Conservation (phyloP, 1,140 invertebrate genomes). For the Bombus pyrosoma region DNA sequence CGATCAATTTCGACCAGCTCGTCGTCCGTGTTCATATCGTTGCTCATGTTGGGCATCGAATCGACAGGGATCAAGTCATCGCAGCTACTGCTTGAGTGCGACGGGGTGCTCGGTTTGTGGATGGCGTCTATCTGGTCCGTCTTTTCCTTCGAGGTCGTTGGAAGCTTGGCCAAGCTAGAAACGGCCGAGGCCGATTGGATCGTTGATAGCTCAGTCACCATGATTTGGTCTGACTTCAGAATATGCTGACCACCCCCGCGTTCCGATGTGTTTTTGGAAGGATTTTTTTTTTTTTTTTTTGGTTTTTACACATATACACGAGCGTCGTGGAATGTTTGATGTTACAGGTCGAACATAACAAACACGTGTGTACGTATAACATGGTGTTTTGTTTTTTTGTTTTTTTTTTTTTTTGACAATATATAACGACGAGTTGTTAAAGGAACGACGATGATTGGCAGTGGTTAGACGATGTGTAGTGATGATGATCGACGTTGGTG, state of each 20-base stretch:
- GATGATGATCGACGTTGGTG: constrained; percentile 25
- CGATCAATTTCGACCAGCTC: constrained; percentile 46
- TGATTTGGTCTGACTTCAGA: constrained; percentile 67
- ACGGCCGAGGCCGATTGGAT: constrained; percentile 79
- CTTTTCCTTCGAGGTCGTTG: constrained; percentile 42
- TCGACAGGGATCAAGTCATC: not conserved
- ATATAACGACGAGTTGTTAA: constrained; percentile 45
- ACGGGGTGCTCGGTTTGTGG: no score
- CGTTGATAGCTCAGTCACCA: constrained; percentile 62
- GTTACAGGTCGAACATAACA: not conserved
- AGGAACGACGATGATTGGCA: constrained; percentile 45
- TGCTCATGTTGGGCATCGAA: not conserved
- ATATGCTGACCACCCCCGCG: constrained; percentile 67
- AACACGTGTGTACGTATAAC: not conserved
- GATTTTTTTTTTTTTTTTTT: constrained; percentile 9
- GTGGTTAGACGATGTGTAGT: constrained; percentile 51
- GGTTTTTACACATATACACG: not conserved
- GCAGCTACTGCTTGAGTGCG: not conserved
- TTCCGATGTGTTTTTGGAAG: constrained; percentile 13
- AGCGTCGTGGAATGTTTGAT: constrained; percentile 27
- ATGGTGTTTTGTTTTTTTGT: constrained; percentile 24
- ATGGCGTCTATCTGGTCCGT: constrained; percentile 1
- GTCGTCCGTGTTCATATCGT: constrained; percentile 29
- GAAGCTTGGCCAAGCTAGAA: constrained; percentile 79
- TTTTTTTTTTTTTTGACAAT: constrained; percentile 34